Percentiles rank a stretch among this genome's conserved stretches.
Conservation (phyloP, 2,888 invertebrate genomes). For the Branchellion lobata region DNA sequence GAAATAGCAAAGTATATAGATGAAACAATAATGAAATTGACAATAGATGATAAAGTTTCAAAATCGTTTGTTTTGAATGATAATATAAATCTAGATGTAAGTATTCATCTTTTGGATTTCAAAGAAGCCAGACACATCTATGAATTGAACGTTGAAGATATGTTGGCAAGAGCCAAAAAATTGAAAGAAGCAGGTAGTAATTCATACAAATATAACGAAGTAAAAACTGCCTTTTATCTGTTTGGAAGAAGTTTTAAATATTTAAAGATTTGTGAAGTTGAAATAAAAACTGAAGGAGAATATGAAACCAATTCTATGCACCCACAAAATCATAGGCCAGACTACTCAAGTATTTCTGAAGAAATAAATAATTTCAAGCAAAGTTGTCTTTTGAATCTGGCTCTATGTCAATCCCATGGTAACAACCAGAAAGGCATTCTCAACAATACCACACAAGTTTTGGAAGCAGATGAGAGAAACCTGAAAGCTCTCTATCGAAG, state of each 20-base stretch:
- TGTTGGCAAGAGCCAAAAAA: not conserved
- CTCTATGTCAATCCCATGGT: constrained; percentile 22
- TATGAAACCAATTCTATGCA: not conserved
- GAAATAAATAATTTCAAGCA: constrained; percentile 15
- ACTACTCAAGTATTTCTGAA: too few relatives aligned
- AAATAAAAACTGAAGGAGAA: constrained; percentile 7
- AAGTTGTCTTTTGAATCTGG: constrained; percentile 20
- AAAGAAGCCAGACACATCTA: not conserved
- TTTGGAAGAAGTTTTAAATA: constrained; percentile 25
- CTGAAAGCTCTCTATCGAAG: constrained; percentile 16
- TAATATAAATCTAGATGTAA: not conserved
- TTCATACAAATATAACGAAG: constrained; percentile 1
- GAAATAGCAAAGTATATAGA: not conserved
- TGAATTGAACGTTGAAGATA: not conserved
- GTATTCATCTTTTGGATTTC: not conserved
- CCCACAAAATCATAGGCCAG: not conserved
- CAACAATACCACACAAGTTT: not conserved
- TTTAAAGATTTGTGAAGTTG: not conserved
- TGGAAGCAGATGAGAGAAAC: not conserved
- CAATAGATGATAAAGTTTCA: not conserved
- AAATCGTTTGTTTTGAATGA: not conserved
- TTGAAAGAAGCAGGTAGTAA: constrained; percentile 22
- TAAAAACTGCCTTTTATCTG: constrained; percentile 25
- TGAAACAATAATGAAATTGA: not conserved
- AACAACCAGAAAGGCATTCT: constrained; percentile 10